A percentile compares a stretch with the other conserved stretches of the same genome.
Conservation (phyloP, 2,797 vertebrate genomes). For the Gallinago solitaria region DNA sequence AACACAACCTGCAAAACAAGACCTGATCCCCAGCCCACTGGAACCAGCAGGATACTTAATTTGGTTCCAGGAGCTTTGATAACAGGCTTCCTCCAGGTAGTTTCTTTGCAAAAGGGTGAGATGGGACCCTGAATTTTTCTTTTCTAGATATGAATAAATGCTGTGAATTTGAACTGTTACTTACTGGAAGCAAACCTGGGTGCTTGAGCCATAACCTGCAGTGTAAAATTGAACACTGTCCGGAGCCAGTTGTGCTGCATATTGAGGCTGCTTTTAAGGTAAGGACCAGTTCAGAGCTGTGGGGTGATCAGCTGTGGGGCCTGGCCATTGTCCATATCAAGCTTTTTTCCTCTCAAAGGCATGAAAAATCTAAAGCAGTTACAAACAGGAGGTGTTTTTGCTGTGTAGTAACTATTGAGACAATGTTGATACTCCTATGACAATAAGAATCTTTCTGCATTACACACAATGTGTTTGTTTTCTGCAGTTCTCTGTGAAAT, state of each 20-base stretch:
- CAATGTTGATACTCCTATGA: neutral
- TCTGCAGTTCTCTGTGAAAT: neutral
- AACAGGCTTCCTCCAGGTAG: neutral
- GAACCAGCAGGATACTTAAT: neutral
- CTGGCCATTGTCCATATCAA: neutral
- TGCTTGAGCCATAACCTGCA: slow-evolving; percentile 72
- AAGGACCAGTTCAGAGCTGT: neutral
- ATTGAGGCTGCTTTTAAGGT: slow-evolving; percentile 92
- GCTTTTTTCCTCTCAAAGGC: neutral
- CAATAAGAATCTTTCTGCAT: neutral
- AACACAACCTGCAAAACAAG: neutral
- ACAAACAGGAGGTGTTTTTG: neutral
- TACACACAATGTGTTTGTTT: neutral
- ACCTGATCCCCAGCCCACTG: neutral
- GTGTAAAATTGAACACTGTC: slow-evolving; percentile 80
- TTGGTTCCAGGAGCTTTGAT: neutral
- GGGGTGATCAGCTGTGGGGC: neutral
- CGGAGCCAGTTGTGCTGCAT: slow-evolving; percentile 77
- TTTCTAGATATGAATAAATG: slow-evolving; percentile 70
- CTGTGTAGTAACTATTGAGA: neutral
- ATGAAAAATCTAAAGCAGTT: neutral
- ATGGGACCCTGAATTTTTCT: neutral
- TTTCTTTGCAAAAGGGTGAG: neutral
- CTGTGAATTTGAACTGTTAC: slow-evolving; percentile 81
- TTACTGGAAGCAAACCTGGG: slow-evolving; percentile 83